Evolutionary conservation across 1,140 invertebrate genomes (phyloP).

Genomic region (Drosophila navojoa): DNA sequence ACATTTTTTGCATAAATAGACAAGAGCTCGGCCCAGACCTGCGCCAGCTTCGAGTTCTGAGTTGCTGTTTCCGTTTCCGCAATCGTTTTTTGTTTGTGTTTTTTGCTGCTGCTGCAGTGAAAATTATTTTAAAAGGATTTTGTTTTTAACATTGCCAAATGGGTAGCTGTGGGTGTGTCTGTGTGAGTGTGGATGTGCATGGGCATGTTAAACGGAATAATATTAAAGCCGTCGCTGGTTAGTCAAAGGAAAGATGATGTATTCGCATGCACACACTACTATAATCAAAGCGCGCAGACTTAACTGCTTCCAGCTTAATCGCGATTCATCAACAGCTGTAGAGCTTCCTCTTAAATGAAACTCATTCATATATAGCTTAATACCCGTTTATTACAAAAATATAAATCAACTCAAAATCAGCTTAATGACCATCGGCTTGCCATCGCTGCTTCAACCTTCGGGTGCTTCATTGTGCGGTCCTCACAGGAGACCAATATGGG

Average conservation of each 20-base stretch:
- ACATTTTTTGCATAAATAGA: conserved; percentile 74
- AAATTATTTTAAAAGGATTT: conserved; percentile 82
- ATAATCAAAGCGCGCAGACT: not conserved
- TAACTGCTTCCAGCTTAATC: too few species aligned
- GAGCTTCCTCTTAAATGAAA: not conserved
- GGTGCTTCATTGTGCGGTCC: not conserved
- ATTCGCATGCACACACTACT: too few species aligned
- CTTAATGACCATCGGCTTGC: not conserved
- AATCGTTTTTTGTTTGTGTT: conserved; percentile 33
- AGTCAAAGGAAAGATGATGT: conserved; percentile 24
- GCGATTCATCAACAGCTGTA: too few species aligned
- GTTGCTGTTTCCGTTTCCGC: conserved; percentile 70
- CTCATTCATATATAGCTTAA: too few species aligned
- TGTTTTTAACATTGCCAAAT: conserved; percentile 49
- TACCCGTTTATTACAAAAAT: not conserved
- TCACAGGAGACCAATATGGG: not conserved
- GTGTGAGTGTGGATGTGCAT: conserved; percentile 1
- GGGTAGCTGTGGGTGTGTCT: not conserved
- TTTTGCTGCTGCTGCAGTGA: conserved; percentile 16
- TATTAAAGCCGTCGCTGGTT: conserved; percentile 45
- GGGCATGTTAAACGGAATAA: conserved; percentile 44
- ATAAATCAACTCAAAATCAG: not conserved
- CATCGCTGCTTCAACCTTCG: not conserved
- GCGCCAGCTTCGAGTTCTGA: conserved; percentile 32
- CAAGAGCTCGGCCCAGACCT: conserved; percentile 54